Conservation (phyloP, 2,888 invertebrate genomes). For the Diaprepes abbreviatus region DNA sequence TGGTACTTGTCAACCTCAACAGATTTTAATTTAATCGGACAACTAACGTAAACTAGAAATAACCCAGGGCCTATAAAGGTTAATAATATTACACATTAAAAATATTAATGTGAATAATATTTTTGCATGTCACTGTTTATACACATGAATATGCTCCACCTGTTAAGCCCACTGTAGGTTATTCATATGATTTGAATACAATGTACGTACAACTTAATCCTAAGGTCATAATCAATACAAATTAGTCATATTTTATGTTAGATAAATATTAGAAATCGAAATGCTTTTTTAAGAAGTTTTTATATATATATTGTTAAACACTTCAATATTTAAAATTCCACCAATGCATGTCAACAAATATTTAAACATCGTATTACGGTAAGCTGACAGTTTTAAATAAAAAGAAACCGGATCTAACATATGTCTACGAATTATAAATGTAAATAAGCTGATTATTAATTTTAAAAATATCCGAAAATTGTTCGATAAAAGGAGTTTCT, state of each 20-base stretch:
- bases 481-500: too few species aligned
- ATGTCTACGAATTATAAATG: background rate
- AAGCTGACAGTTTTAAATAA: background rate
- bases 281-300: background rate
- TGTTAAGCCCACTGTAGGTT: slow-evolving; percentile 15
- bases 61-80: too few species aligned
- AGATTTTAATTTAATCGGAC: too few species aligned
- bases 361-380: slow-evolving; percentile 19
- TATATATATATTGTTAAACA: slow-evolving; percentile 20
- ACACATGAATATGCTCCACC: slow-evolving; percentile 3
- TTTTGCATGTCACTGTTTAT: background rate
- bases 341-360: slow-evolving; percentile 23
- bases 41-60: too few species aligned
- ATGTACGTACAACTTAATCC: slow-evolving; percentile 10
- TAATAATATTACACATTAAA: too few species aligned
- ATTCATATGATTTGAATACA: slow-evolving; percentile 23
- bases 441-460: slow-evolving; percentile 1
- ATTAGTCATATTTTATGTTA: background rate
- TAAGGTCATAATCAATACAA: slow-evolving; percentile 9
- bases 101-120: background rate
- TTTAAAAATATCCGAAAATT: too few species aligned
- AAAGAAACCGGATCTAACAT: slow-evolving; percentile 25
- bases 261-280: background rate
- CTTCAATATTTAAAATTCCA: slow-evolving; percentile 11
- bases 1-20: too few species aligned